Base-by-base conservation (phyloP, 2,888 invertebrate species). In the Leptinotarsa rubiginosa region DNA sequence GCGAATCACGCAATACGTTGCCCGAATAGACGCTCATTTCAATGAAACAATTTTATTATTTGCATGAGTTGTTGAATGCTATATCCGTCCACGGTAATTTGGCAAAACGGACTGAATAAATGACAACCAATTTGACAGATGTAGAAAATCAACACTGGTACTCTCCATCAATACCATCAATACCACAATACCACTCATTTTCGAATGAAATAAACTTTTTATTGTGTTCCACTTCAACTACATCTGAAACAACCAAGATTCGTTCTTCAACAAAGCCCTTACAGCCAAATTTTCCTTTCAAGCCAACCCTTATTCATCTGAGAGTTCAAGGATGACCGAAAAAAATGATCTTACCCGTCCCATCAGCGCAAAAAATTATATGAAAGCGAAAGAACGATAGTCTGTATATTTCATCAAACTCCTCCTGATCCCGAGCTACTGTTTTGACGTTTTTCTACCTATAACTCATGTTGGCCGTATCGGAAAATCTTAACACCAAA, bases 401-500 rank as follows among this genome's bases (percentile, higher is more conserved):
- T 50, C 49, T 31, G 64, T 69, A 73, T 73, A 73, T 73, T 73
- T 73, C 50, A 73, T 56, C 65, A 73, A 65, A 71, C 70, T 65
- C 70, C 69, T 73, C 73, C 65, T 65, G 67, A 73, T 69, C 68
- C 18, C 70, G 41, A 70, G 69, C 70, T 70, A 65, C 67, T 75
- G 75, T 77, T 77, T 75, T 69, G 74, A 73, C 73, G 69, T 75
- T 77, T 77, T 73, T 75, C 70, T 59, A 59, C 65, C 73, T 76
- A 76, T 76, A 78, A 78, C 73, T 76, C 76, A 78, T 72, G 75
- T 70, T 73, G 70, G 73, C 69, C 72, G 72, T 73, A 75, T 70
- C 70, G 75, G 76, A 75, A 78, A 76, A 78, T 76, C 78, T 77
- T 75, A 78, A 76, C 78, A 78, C 78, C 76, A 62, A 73, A 75